phyloP scores from a whole-genome alignment of 2,113 vertebrate species.

The Platichthys stellatus region DNA sequence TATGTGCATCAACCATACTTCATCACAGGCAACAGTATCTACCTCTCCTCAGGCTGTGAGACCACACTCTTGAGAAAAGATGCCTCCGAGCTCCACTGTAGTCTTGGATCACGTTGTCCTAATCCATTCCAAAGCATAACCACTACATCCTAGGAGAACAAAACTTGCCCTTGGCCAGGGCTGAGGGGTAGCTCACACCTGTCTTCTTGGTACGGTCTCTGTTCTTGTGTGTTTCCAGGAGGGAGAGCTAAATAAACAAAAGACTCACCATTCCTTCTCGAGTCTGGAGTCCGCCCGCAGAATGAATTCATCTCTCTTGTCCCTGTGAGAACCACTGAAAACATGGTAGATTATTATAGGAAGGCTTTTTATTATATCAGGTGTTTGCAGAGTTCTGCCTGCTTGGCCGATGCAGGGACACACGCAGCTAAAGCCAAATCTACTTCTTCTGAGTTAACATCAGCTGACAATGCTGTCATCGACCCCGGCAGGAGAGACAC shows the following conservation, averaged over 20 bases:
- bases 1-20: slow-evolving; percentile 56
- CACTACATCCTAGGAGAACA: slow-evolving; percentile 67
- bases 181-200: slow-evolving; percentile 64
- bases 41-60: slow-evolving; percentile 67
- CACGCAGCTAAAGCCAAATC: background rate
- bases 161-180: slow-evolving; percentile 71
- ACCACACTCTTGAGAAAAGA: slow-evolving; percentile 71
- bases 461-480: background rate
- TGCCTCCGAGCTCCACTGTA: slow-evolving; percentile 58
- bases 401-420: too few species aligned
- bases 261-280: slow-evolving; percentile 2
- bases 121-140: slow-evolving; percentile 73
- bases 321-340: background rate
- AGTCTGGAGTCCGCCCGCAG: slow-evolving; percentile 8
- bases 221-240: slow-evolving; percentile 34
- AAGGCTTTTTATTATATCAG: background rate
- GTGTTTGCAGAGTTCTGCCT: background rate
- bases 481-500: background rate
- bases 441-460: background rate
- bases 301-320: slow-evolving; percentile 10
- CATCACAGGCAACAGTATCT: slow-evolving; percentile 70
- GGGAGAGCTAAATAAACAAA: slow-evolving; percentile 41
- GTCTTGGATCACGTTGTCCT: slow-evolving; percentile 65
- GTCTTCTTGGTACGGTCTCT: slow-evolving; percentile 41
- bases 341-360: background rate